Base-by-base conservation (phyloP, 2,797 vertebrate species). In the Discoglossus pictus region DNA sequence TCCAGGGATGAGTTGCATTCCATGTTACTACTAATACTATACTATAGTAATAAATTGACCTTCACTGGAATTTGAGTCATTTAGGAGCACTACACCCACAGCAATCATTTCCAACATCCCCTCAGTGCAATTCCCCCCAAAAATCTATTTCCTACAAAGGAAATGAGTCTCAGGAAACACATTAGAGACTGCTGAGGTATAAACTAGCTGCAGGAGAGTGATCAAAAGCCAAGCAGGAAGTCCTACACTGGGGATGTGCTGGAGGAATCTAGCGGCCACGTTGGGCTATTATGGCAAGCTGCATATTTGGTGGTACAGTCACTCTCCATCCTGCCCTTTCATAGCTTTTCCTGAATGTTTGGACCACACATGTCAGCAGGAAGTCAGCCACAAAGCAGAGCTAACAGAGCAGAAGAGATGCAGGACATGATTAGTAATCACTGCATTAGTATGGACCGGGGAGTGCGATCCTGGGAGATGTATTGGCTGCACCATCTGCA, bases 141-240 rank as follows among this genome's bases (percentile, higher is more conserved):
- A 36, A 58, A 71, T 64, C 61, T 71, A 64, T 71, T 64, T 71
- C 53, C 68, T 71, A 63, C 53, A 51, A 55, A 71, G 68, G 68
- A 71, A 64, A 71, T 71, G 68, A 71, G 60, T 71, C 68, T 71
- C 68, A 71, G 68, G 68, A 71, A 71, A 55, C 60, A 64, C 68
- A 64, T 64, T 58, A 56, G 60, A 38, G 59, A 35, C 60, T 70
- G 51, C 60, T 64, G 68, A 71, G 53, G 52, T 51, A 71, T 71
- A 59, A 71, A 71, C 43, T 71, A 25, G 61, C 61, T 71, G 63
- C 53, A 58, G 51, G 68, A 56, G 68, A 71, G 59, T 56, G 60
- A 71, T 71, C 60, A 71, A 71, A 63, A 71, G n/a, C 52, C 18
- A 50, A 25, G 68, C 68, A 71, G 60, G 68, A 63, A 69, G 59